These are phyloP conservation scores for Meloidogyne floridensis DNA, from an alignment of 1,140 invertebrate species.

Conservation along the genomic window DNA sequence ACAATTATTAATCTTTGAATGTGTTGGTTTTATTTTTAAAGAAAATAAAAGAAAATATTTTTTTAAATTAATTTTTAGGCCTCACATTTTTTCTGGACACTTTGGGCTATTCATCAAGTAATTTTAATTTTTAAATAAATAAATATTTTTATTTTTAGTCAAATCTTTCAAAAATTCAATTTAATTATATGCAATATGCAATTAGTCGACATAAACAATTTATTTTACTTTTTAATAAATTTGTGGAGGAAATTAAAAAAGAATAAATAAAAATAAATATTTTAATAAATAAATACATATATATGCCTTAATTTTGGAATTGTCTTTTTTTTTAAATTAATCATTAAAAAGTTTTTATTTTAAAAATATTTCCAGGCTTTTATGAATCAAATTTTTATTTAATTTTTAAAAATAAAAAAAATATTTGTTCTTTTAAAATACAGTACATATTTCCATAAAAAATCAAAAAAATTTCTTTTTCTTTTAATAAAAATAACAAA, in stretches of 20 bases:
- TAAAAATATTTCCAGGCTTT: too few relatives aligned
- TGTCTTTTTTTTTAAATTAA: too few relatives aligned
- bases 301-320: too few relatives aligned
- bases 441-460: neutral
- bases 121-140: neutral
- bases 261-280: neutral
- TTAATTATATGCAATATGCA: conserved; percentile 85
- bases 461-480: neutral
- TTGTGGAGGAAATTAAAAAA: neutral
- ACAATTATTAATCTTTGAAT: conserved; percentile 52
- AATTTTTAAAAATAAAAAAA: too few relatives aligned
- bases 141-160: conserved; percentile 74
- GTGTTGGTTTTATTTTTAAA: conserved; percentile 32
- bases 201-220: conserved; percentile 34
- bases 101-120: conserved; percentile 77
- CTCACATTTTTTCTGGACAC: conserved; percentile 85
- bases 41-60: conserved; percentile 25
- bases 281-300: too few relatives aligned
- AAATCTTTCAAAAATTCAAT: conserved; percentile 85
- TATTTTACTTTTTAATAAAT: conserved; percentile 5
- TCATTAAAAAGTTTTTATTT: too few relatives aligned
- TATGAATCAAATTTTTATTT: too few relatives aligned
- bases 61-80: conserved; percentile 66
- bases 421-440: too few relatives aligned
- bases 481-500: neutral